These are phyloP conservation scores for Allolobophora icterica DNA, from an alignment of 2,888 invertebrate species.

Conservation along the genomic window DNA sequence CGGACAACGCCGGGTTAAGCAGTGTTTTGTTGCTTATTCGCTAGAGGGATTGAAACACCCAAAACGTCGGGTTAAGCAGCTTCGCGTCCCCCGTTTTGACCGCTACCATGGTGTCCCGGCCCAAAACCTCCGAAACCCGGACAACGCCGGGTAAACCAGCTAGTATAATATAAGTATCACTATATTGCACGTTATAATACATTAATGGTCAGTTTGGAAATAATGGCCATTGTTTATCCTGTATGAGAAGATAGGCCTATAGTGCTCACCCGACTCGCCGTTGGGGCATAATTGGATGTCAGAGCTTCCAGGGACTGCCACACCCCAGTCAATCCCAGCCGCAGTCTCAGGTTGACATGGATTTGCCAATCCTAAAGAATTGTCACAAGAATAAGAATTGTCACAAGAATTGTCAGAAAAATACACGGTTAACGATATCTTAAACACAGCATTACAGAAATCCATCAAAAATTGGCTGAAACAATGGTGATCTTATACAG, in stretches of 20 bases:
- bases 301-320: background rate
- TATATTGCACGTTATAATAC: background rate
- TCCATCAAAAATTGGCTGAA: background rate
- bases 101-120: too few relatives aligned
- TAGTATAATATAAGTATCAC: too few relatives aligned
- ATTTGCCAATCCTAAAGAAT: background rate
- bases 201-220: background rate
- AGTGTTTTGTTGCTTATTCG: too few relatives aligned
- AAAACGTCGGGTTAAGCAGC: too few relatives aligned
- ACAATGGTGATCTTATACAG: background rate
- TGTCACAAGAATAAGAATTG: background rate
- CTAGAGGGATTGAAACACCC: too few relatives aligned
- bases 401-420: background rate
- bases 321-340: background rate
- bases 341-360: background rate
- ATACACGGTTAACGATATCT: background rate
- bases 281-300: background rate
- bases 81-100: too few relatives aligned
- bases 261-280: background rate
- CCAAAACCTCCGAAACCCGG: too few relatives aligned
- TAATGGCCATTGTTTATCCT: background rate
- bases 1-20: too few relatives aligned
- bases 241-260: background rate
- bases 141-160: too few relatives aligned
- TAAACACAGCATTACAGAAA: background rate